A percentile compares a stretch with the other conserved stretches of the same genome.
Conservation (phyloP, 2,113 vertebrate species). For the Tympanuchus pallidicinctus region DNA sequence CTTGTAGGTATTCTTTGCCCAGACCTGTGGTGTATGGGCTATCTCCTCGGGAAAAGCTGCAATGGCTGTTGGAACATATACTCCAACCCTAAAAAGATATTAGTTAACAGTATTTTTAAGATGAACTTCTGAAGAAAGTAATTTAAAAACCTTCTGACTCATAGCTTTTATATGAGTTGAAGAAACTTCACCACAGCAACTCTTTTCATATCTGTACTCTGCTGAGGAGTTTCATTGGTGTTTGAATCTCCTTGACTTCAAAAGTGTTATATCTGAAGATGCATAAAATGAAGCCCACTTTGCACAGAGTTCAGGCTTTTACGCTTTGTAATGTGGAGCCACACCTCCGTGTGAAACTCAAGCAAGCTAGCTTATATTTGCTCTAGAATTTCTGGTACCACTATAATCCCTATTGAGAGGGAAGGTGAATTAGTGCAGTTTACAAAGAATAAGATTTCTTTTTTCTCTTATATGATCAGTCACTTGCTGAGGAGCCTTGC, state of each 20-base stretch:
- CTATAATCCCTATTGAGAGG: rapidly evolving
- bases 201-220: not conserved
- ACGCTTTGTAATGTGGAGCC: not conserved
- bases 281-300: not conserved
- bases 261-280: not conserved
- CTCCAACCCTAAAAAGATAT: constrained; percentile 65
- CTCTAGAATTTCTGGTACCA: not conserved
- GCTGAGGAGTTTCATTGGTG: not conserved
- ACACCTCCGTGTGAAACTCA: not conserved
- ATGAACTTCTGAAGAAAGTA: not conserved
- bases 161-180: not conserved
- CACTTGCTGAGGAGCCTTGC: not conserved
- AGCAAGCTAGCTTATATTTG: not conserved
- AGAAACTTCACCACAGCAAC: not conserved
- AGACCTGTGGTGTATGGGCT: constrained; percentile 75
- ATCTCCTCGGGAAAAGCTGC: constrained; percentile 86
- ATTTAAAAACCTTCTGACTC: not conserved
- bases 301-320: not conserved
- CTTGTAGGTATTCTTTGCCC: constrained; percentile 74
- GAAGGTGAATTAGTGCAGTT: not conserved
- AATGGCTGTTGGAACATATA: constrained; percentile 83
- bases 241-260: not conserved
- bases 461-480: not conserved
- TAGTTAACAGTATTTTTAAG: not conserved
- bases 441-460: not conserved